Evolutionary conservation across 1,140 invertebrate genomes (phyloP).

Genomic region (Pantala flavescens): DNA sequence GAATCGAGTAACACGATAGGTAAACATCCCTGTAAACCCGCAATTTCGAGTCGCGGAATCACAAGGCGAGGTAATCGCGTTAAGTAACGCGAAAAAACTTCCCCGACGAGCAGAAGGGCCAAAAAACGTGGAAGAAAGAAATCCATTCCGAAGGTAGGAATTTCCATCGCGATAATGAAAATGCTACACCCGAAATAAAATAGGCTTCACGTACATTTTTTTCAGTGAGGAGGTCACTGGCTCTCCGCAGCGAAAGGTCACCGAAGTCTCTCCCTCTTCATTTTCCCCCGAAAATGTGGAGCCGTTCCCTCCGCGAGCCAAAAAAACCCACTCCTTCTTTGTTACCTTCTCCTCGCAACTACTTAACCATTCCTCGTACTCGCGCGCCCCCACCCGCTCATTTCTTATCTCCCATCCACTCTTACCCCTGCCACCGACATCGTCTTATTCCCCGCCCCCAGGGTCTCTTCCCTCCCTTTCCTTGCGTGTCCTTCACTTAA

Average conservation of each 20-base stretch:
- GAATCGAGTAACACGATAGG: no score
- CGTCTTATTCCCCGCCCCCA: not conserved
- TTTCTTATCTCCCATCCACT: not conserved
- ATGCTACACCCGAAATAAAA: not conserved
- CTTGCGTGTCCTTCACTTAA: constrained; percentile 8
- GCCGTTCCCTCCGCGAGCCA: not conserved
- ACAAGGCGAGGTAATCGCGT: no score
- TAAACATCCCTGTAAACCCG: no score
- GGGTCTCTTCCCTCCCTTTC: not conserved
- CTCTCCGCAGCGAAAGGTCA: constrained; percentile 3
- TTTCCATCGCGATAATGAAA: not conserved
- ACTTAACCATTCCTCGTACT: not conserved
- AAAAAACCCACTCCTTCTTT: not conserved
- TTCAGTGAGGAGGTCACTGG: constrained; percentile 7
- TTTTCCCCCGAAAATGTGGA: not conserved
- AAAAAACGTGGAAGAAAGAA: no score
- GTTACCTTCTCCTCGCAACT: not conserved
- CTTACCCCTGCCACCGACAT: not conserved
- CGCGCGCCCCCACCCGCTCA: not conserved
- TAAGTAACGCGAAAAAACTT: no score
- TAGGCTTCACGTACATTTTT: not conserved
- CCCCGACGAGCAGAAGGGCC: no score
- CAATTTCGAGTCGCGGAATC: no score
- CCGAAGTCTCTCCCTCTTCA: constrained; percentile 1
- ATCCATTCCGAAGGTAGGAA: no score